A percentile compares a stretch with the other conserved stretches of the same genome.
Evolutionary conservation across 2,113 vertebrate genomes (phyloP).

Genomic region (Sinocyclocheilus rhinocerous): DNA sequence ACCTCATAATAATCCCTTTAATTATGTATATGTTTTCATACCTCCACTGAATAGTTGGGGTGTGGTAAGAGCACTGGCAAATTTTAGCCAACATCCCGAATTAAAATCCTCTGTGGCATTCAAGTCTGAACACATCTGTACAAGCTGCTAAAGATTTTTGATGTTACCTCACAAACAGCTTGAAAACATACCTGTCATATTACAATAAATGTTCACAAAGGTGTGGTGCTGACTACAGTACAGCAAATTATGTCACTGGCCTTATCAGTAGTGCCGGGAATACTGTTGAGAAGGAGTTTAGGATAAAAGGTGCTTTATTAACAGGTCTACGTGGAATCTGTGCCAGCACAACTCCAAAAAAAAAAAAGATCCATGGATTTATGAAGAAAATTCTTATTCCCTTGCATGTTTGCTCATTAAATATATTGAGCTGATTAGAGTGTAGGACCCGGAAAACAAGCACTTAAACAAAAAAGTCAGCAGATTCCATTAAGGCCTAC

Average conservation of each 20-base stretch:
- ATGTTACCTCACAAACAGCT: neutral
- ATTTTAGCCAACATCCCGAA: neutral
- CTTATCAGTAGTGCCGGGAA: neutral
- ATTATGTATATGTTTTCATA: neutral
- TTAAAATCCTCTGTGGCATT: neutral
- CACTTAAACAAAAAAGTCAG: neutral
- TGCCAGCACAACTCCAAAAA: neutral
- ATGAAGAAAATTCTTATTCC: neutral
- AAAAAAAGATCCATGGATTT: neutral
- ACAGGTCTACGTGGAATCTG: neutral
- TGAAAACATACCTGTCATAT: neutral
- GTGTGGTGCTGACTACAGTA: constrained; percentile 19
- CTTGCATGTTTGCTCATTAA: neutral
- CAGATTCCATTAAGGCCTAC: neutral
- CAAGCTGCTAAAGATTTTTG: neutral
- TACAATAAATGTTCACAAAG: neutral
- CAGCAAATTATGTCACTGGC: neutral
- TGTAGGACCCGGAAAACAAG: neutral
- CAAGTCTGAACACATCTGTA: constrained; percentile 23
- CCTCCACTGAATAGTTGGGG: neutral
- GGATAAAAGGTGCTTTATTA: neutral
- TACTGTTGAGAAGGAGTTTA: neutral
- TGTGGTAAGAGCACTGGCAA: neutral
- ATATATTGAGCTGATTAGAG: too few relatives aligned
- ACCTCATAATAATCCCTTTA: neutral